Conservation (phyloP, 2,113 vertebrate species). For the Prietella phreatophila region DNA sequence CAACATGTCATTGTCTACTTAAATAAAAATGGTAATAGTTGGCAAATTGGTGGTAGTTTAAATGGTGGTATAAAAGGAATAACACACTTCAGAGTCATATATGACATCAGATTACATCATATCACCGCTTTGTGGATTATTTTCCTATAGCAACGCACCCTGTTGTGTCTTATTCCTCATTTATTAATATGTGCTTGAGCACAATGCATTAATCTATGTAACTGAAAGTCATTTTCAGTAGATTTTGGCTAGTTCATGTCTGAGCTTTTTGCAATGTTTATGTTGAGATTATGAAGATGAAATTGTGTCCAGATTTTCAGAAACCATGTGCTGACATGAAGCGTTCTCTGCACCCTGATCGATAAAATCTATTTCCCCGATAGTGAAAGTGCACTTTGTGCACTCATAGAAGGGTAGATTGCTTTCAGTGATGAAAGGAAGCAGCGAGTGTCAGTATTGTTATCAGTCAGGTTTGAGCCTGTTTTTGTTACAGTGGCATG, state of each 20-base stretch:
- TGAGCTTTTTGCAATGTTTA: constrained; percentile 19
- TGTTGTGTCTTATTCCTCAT: neutral
- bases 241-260: neutral
- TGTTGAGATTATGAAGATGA: constrained; percentile 29
- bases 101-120: neutral
- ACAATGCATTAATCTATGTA: neutral
- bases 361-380: constrained; percentile 47
- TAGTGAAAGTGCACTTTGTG: constrained; percentile 42
- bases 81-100: neutral
- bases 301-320: constrained; percentile 36
- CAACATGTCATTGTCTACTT: neutral
- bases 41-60: neutral
- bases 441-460: constrained; percentile 45
- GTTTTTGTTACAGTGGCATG: constrained; percentile 38
- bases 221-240: neutral
- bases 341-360: constrained; percentile 30
- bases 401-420: constrained; percentile 42
- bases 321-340: constrained; percentile 38
- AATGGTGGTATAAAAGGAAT: neutral
- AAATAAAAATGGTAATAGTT: neutral
- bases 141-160: neutral
- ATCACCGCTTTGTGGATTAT: neutral
- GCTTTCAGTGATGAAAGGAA: constrained; percentile 47
- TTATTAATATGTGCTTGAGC: neutral
- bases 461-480: constrained; percentile 47